A percentile compares a stretch with the other conserved stretches of the same genome.
Conservation (phyloP, 1,140 invertebrate genomes). For the Drosophila pandora region DNA sequence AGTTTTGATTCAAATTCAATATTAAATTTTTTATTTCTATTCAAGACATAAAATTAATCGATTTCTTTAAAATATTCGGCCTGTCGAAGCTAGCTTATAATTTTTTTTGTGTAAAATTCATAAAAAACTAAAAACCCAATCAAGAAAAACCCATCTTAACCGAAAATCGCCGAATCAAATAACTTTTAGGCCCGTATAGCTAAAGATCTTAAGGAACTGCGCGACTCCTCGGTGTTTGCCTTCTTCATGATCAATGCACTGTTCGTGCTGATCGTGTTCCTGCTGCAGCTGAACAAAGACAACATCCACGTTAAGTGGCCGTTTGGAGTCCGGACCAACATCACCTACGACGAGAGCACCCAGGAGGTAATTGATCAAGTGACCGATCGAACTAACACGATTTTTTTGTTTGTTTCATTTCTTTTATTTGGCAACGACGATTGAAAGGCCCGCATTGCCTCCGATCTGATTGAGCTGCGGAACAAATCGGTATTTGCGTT, state of each 20-base stretch:
- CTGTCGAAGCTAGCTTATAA: neutral
- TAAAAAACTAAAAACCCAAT: neutral
- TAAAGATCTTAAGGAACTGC: slow-evolving; percentile 94
- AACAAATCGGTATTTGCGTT: slow-evolving; percentile 99
- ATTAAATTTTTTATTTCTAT: too few species aligned
- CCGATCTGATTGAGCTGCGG: slow-evolving; percentile 95
- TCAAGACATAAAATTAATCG: too few species aligned
- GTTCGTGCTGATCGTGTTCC: slow-evolving; percentile 98
- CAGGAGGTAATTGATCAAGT: slow-evolving; percentile 91
- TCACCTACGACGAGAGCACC: slow-evolving; percentile 93
- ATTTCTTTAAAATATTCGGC: neutral
- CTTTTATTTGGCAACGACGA: slow-evolving; percentile 43
- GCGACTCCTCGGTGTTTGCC: slow-evolving; percentile 96
- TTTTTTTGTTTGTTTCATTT: slow-evolving; percentile 55
- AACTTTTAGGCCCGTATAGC: slow-evolving; percentile 91
- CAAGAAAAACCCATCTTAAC: slow-evolving; percentile 7
- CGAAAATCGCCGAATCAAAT: slow-evolving; percentile 35
- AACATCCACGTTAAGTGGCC: slow-evolving; percentile 96
- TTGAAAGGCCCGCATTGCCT: slow-evolving; percentile 89
- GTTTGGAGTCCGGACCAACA: slow-evolving; percentile 96
- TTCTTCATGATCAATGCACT: slow-evolving; percentile 99
- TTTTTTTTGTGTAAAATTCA: neutral
- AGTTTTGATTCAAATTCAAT: too few species aligned
- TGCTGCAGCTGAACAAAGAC: slow-evolving; percentile 98
- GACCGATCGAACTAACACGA: slow-evolving; percentile 68